phyloP scores from a whole-genome alignment of 2,797 vertebrate genomes.

The Cynopterus sphinx region DNA sequence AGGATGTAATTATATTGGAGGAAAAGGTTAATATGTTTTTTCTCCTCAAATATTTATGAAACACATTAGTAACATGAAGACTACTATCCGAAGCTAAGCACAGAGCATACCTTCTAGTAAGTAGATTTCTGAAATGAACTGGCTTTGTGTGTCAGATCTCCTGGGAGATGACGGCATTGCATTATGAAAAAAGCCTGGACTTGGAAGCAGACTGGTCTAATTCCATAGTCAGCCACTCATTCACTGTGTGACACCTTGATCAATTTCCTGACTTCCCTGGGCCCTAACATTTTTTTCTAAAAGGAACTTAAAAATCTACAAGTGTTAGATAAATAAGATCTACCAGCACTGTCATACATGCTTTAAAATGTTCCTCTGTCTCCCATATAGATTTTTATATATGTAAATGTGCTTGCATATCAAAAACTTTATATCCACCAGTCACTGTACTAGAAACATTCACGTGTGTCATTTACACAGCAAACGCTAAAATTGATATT shows the following conservation, averaged over 20 bases:
- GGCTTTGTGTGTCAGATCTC: background rate
- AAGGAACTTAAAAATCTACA: conserved; percentile 12
- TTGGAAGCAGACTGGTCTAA: background rate
- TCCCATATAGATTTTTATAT: background rate
- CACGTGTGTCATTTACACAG: background rate
- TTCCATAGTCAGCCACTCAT: background rate
- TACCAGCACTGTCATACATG: background rate
- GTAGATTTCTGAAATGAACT: conserved; percentile 15
- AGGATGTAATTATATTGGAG: background rate
- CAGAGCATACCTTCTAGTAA: background rate
- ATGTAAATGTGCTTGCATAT: background rate
- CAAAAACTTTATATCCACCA: background rate
- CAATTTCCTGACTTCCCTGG: background rate
- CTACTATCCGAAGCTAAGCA: background rate
- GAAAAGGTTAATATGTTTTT: background rate
- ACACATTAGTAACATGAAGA: background rate
- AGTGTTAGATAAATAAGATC: background rate
- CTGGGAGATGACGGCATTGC: background rate
- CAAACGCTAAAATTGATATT: background rate
- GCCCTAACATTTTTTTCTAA: background rate
- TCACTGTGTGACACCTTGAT: background rate
- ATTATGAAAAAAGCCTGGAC: background rate
- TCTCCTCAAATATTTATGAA: background rate
- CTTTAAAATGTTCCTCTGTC: background rate
- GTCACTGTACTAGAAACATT: background rate